Base-by-base conservation (phyloP, 1,140 invertebrate species). In the Sminthurides bifidus region DNA sequence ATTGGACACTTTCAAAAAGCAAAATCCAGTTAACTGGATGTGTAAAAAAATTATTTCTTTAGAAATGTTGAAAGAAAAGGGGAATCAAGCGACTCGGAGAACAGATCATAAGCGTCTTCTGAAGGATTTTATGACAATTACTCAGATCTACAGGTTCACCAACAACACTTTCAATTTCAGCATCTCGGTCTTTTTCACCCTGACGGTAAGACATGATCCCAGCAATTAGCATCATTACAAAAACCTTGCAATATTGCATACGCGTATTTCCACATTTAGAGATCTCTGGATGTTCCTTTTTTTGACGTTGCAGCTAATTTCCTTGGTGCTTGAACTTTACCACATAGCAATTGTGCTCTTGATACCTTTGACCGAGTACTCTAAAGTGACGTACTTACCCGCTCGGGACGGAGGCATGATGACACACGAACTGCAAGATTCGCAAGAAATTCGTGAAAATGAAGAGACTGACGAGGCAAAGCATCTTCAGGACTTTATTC, bases 91-190 rank as follows among this genome's bases (percentile, higher is more conserved):
- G 21, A 43, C 33, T 35, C 33, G 33, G n/a, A 27, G 53, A 23
- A 27, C 56, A 21, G 58, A 60, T n/a, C 37, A 35, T 15, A 33
- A 23, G 8, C 53, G 40, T 24, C 14, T 55, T 23, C 27, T 56
- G 8, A 60, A 60, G 26, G 58, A 60, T 41, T 54, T 56, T 31
- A 43, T 60, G 4, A 56, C 50, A 19, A 0, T 60, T 0, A 50
- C 53, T 15, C 58, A 60, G 23, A 15, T 60, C 17, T 60, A 46
- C 35, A 51, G 49, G 31, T 43, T 53, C 38, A 60, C 58, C 15
- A 52, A 60, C 37, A 43, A 52, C 37, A 45, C 54, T 1, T 60
- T 60, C 37, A 29, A 49, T 27, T n/a, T 15, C 3, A 48, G 48
- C 17, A 19, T 60, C 1, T n/a, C 41, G 8, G 8, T 48, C 0